These are phyloP conservation scores for Amphiprion percula DNA, from an alignment of 2,113 vertebrate species.

Conservation along the genomic window DNA sequence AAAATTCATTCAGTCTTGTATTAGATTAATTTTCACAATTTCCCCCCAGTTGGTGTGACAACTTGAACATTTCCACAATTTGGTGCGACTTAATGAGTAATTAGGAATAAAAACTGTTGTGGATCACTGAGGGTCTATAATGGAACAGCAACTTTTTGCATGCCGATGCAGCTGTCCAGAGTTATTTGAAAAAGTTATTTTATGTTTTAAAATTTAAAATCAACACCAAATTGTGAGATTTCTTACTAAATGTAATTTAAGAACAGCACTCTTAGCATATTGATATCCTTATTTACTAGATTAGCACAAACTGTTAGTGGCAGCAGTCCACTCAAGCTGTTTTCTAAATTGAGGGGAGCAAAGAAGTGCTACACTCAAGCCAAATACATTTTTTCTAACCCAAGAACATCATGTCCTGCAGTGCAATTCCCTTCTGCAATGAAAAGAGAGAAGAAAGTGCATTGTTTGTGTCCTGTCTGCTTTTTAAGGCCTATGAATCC, in stretches of 20 bases:
- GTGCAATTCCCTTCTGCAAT: constrained; percentile 1
- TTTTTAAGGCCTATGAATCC: neutral
- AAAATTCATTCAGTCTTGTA: neutral
- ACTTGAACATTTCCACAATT: neutral
- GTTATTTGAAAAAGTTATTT: neutral
- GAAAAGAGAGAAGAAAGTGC: neutral
- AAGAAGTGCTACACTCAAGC: neutral
- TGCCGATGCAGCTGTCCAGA: neutral
- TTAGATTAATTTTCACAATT: constrained; percentile 1
- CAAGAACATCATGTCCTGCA: constrained; percentile 19
- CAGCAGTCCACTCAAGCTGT: constrained; percentile 9
- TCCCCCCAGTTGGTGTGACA: neutral
- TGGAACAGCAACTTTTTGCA: neutral
- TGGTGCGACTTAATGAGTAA: neutral
- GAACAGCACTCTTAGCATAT: neutral
- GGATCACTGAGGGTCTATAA: neutral
- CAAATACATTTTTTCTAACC: constrained; percentile 12
- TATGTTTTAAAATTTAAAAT: neutral
- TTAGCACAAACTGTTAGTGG: neutral
- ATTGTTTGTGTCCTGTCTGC: neutral
- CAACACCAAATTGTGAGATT: neutral
- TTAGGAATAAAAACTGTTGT: neutral
- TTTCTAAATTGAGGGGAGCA: constrained; percentile 23
- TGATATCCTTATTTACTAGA: constrained; percentile 3
- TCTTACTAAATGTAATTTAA: neutral